Evolutionary conservation across 2,113 vertebrate genomes (phyloP).

Genomic region (Clinocottus analis): DNA sequence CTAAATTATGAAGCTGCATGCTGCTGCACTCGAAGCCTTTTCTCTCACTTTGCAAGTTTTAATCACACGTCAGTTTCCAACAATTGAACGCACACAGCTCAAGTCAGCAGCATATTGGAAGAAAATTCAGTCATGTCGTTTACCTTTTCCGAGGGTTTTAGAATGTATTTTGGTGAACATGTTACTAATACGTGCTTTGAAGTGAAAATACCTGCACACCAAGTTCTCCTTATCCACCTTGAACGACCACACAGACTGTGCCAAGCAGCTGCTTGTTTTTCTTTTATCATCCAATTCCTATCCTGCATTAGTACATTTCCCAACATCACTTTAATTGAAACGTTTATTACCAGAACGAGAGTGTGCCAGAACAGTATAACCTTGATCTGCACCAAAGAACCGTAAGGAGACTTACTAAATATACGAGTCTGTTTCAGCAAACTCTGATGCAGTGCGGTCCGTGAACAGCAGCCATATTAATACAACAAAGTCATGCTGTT

Average conservation of each 20-base stretch:
- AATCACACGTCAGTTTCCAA: constrained; percentile 50
- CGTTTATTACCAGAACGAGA: neutral
- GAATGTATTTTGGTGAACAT: neutral
- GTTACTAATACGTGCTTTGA: neutral
- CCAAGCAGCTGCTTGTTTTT: constrained; percentile 4
- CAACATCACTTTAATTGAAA: constrained; percentile 10
- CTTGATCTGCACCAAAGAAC: constrained; percentile 13
- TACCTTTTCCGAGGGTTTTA: constrained; percentile 14
- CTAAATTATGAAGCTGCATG: constrained; percentile 10
- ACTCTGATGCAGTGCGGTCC: neutral
- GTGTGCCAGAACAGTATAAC: neutral
- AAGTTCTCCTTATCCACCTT: neutral
- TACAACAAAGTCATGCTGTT: neutral
- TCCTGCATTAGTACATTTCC: constrained; percentile 2
- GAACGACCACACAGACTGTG: constrained; percentile 2
- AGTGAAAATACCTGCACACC: neutral
- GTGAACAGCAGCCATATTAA: neutral
- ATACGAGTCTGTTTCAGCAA: neutral
- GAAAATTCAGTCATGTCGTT: constrained; percentile 7
- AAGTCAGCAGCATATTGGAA: constrained; percentile 50
- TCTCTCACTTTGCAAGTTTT: constrained; percentile 41
- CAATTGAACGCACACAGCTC: constrained; percentile 20
- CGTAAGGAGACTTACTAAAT: constrained; percentile 26
- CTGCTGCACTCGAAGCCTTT: constrained; percentile 21
- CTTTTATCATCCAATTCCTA: neutral